phyloP scores from a whole-genome alignment of 2,888 invertebrate genomes.

The Neocrepidodera transversa region DNA sequence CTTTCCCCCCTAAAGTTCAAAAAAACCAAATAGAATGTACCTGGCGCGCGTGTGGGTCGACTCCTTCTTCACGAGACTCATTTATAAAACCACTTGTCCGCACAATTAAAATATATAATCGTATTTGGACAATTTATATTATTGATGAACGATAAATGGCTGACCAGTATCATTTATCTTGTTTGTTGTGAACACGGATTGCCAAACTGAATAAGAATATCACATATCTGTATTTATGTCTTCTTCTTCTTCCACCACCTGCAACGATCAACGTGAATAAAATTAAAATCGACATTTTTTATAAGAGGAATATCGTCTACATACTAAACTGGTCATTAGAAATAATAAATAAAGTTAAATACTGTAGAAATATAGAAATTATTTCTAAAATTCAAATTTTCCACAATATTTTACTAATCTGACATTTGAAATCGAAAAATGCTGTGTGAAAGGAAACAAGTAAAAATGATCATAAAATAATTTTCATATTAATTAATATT shows the following conservation, averaged over 20 bases:
- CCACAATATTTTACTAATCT: too few species aligned
- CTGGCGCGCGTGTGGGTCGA: constrained; percentile 56
- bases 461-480: too few species aligned
- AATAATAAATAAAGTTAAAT: too few species aligned
- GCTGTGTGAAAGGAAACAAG: too few species aligned
- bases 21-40: constrained; percentile 43
- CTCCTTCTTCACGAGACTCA: constrained; percentile 53
- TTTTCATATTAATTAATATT: too few species aligned
- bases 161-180: constrained; percentile 55
- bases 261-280: constrained; percentile 37
- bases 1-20: constrained; percentile 40
- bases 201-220: constrained; percentile 48
- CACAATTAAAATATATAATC: constrained; percentile 62
- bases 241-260: constrained; percentile 38
- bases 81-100: constrained; percentile 61
- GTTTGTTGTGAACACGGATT: constrained; percentile 49
- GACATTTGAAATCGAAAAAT: too few species aligned
- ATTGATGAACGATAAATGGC: constrained; percentile 60
- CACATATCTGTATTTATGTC: constrained; percentile 36
- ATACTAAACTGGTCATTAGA: too few species aligned
- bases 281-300: background rate
- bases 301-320: background rate
- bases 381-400: too few species aligned
- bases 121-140: constrained; percentile 61
- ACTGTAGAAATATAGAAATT: too few species aligned